phyloP scores from a whole-genome alignment of 2,888 invertebrate species.

The Stenotaenia linearis region DNA sequence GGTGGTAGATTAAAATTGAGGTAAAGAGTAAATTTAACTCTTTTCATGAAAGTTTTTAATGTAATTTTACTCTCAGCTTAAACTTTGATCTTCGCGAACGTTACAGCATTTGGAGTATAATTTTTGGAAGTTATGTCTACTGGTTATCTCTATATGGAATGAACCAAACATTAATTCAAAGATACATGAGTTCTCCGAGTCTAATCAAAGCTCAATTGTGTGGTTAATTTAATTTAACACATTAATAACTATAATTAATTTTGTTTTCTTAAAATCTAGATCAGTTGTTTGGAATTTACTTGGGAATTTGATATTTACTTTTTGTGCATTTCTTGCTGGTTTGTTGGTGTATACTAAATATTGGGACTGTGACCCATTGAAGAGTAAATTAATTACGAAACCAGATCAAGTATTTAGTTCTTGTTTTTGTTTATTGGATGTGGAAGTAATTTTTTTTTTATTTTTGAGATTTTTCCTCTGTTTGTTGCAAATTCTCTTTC shows the following conservation, averaged over 20 bases:
- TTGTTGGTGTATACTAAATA: conserved; percentile 45
- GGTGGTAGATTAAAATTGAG: conserved; percentile 42
- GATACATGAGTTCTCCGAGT: conserved; percentile 50
- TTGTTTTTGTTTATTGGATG: background rate
- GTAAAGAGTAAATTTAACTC: background rate
- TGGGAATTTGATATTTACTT: background rate
- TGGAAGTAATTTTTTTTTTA: too few species aligned
- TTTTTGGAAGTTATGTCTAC: conserved; percentile 48
- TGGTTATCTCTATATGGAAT: conserved; percentile 50
- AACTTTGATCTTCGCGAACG: conserved; percentile 48
- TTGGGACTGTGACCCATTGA: conserved; percentile 43
- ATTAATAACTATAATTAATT: too few species aligned
- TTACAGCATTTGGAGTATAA: conserved; percentile 50
- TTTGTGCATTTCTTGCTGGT: conserved; percentile 37
- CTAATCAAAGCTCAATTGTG: conserved; percentile 48
- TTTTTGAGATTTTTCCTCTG: conserved; percentile 68
- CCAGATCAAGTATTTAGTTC: conserved; percentile 17
- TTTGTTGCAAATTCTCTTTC: conserved; percentile 82
- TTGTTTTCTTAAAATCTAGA: background rate
- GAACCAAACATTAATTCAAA: conserved; percentile 53
- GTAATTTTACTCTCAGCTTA: conserved; percentile 42
- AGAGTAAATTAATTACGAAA: background rate
- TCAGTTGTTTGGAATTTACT: background rate
- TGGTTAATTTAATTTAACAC: too few species aligned
- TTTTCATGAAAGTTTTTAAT: background rate